These are phyloP conservation scores for Oscheius sp. DNA, from an alignment of 2,888 invertebrate species.

Conservation along the genomic window DNA sequence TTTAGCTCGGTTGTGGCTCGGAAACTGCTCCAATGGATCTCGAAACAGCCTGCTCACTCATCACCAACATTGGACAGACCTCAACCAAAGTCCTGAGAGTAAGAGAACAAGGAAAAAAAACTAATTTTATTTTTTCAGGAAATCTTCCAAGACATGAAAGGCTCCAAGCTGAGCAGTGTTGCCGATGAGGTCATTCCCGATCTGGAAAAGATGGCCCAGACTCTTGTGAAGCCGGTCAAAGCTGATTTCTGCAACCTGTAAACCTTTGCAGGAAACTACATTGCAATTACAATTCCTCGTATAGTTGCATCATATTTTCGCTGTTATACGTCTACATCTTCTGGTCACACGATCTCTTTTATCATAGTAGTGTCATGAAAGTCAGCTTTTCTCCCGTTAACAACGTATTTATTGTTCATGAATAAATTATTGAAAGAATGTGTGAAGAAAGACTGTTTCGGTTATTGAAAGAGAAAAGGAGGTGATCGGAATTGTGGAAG, in stretches of 20 bases:
- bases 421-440: constrained; percentile 25
- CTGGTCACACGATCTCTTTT: constrained; percentile 6
- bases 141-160: constrained; percentile 16
- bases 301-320: neutral
- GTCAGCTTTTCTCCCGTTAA: neutral
- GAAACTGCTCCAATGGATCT: neutral
- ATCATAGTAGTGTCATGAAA: constrained; percentile 14
- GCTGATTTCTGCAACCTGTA: neutral
- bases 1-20: neutral
- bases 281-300: neutral
- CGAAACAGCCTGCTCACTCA: neutral
- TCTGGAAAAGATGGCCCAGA: neutral
- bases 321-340: neutral
- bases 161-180: neutral
- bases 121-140: neutral
- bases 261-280: neutral
- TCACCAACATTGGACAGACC: neutral
- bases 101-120: neutral
- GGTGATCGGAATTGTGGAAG: constrained; percentile 36
- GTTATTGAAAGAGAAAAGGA: neutral
- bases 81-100: neutral
- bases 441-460: no score
- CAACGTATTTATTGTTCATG: constrained; percentile 3
- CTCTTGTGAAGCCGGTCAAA: neutral
- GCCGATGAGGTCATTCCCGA: constrained; percentile 17